phyloP scores from a whole-genome alignment of 2,113 vertebrate genomes.

The Mus pahari region DNA sequence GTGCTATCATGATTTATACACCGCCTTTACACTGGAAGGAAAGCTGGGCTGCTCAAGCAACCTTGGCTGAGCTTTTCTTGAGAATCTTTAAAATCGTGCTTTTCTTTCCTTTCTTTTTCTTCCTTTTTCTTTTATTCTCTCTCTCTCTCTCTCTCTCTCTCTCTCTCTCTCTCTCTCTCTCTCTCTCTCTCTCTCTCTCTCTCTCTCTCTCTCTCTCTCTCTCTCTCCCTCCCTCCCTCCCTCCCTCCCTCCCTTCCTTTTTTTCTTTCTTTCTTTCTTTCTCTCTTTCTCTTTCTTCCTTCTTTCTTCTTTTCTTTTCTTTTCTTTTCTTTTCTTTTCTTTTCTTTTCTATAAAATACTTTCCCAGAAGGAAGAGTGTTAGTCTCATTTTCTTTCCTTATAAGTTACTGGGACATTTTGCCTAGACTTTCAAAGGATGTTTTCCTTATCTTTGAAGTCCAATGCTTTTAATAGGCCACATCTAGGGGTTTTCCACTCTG shows the following conservation, averaged over 20 bases:
- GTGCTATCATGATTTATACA: not conserved
- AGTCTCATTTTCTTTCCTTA: not conserved
- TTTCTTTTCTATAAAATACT: not conserved
- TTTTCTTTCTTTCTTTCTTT: not conserved
- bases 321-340: rapidly evolving
- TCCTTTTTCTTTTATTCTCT: not conserved
- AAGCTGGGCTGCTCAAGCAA: not conserved
- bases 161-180: not conserved
- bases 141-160: not conserved
- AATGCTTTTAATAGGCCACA: not conserved
- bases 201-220: too few species aligned
- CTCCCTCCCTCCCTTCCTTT: not conserved
- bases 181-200: not conserved
- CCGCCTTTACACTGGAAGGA: not conserved
- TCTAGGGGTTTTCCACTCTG: not conserved
- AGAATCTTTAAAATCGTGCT: not conserved
- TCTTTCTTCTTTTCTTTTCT: not conserved
- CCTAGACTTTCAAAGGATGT: not conserved
- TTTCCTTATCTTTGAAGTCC: not conserved
- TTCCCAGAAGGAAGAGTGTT: not conserved
- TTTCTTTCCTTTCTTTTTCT: too few species aligned
- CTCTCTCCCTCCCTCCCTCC: too few species aligned
- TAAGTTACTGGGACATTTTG: not conserved
- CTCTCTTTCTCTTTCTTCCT: too few species aligned
- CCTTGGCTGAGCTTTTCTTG: not conserved